Conservation (phyloP, 1,140 invertebrate genomes). For the Lanistes nyassanus region DNA sequence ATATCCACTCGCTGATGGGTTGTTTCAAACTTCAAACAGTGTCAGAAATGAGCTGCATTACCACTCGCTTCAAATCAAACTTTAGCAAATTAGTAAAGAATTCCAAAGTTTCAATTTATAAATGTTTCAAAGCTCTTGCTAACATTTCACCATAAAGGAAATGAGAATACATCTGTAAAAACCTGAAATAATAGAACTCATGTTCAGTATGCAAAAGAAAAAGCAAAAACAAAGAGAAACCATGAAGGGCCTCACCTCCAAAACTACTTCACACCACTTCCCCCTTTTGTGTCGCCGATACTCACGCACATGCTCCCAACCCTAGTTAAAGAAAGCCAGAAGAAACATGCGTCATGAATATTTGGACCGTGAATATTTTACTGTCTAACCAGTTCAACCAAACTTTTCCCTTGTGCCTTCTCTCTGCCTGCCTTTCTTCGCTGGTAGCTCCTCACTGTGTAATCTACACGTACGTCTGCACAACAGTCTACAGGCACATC, state of each 20-base stretch:
- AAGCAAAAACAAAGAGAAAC: background rate
- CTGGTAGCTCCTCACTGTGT: too few relatives aligned
- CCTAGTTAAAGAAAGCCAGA: background rate
- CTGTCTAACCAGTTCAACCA: too few relatives aligned
- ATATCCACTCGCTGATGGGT: slow-evolving; percentile 75
- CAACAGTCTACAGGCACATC: too few relatives aligned
- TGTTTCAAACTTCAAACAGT: slow-evolving; percentile 70
- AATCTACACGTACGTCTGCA: too few relatives aligned
- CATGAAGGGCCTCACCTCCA: slow-evolving; percentile 69
- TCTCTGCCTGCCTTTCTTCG: too few relatives aligned
- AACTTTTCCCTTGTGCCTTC: too few relatives aligned
- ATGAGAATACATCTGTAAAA: too few relatives aligned
- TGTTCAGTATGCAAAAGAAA: background rate
- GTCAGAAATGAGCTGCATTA: background rate
- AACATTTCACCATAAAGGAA: too few relatives aligned
- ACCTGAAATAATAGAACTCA: too few relatives aligned
- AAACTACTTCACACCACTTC: slow-evolving; percentile 80
- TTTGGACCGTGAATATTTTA: too few relatives aligned
- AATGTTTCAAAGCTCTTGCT: too few relatives aligned
- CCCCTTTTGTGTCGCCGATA: slow-evolving; percentile 54
- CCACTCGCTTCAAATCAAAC: too few relatives aligned
- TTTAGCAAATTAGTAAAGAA: background rate
- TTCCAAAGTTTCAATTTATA: background rate
- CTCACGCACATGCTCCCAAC: slow-evolving; percentile 61
- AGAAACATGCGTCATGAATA: background rate